Evolutionary conservation across 2,113 vertebrate genomes (phyloP), one percentile per base, ranked within the genome.

Genomic region (Loxodonta africana): DNA sequence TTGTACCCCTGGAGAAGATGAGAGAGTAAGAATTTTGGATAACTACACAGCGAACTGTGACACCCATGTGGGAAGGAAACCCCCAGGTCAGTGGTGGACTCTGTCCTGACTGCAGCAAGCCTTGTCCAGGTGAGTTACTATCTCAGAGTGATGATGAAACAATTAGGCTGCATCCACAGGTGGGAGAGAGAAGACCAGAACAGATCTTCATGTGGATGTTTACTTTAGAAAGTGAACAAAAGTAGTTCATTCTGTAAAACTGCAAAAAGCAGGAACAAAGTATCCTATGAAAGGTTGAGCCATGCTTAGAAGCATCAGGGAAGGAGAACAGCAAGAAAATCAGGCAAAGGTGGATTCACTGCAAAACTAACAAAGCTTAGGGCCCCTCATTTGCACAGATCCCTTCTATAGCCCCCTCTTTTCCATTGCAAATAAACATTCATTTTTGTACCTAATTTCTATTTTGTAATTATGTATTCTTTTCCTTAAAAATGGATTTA

Each of bases 221-320:
- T 51, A 44, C 90, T 74, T 91, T 83, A 88, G 81, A 92, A 92
- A 81, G 20, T 89, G 57, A 88, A 89, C 14, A 90, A 74, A 65
- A 4, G 4, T 15, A 44, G 25, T 60, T 89, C 77, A 65, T 80
- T 80, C n/a, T 48, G 14, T 74, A 65, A 89, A 92, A 73, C 46
- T 48, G 9, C 26, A 74, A 81, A 80, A 86, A 37, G 37, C 74
- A 33, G n/a, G 2, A 60, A 46, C 30, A 91, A 51, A 51, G 23
- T 18, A 74, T 44, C 57, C 53, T 21, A 91, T 53, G 8, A 62
- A 83, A 44, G 44, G 67, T 0, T 41, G 33, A 15, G 8, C 11
- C 5, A 25, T 46, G 1, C 51, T 81, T 18, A 65, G 65, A 21
- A 65, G 57, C n/a, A 74, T 2, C 1, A 8, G 4, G 44, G 48